phyloP scores from a whole-genome alignment of 1,140 invertebrate species.

The Phenacoccus solenopsis region DNA sequence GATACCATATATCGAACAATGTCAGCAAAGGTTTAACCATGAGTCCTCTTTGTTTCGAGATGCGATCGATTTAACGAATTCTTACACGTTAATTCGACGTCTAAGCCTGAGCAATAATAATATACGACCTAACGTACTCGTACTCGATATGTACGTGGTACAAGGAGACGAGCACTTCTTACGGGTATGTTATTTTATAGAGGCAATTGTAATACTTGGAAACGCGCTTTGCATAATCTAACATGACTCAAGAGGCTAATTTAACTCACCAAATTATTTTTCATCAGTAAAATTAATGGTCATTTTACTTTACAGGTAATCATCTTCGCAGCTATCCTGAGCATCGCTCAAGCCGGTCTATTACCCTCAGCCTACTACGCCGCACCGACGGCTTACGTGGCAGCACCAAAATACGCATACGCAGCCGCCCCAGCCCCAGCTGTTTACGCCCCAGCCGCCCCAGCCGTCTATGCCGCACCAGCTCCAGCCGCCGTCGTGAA shows the following conservation, averaged over 20 bases:
- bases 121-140: no score
- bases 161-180: no score
- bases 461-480: conserved; percentile 15
- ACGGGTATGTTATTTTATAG: background rate
- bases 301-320: background rate
- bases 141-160: no score
- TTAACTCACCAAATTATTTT: no score
- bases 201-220: background rate
- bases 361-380: background rate
- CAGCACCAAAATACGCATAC: conserved; percentile 18
- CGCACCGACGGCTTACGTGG: conserved; percentile 22
- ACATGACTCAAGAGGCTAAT: no score
- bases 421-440: background rate
- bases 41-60: background rate
- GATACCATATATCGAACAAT: background rate
- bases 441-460: background rate
- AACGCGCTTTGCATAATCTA: background rate
- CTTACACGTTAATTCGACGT: background rate
- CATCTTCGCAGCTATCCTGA: background rate
- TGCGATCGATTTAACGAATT: background rate
- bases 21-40: background rate
- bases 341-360: background rate
- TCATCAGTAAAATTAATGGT: no score
- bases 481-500: background rate
- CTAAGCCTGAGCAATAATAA: no score